Evolutionary conservation across 2,113 vertebrate species (phyloP).

Genomic region (Saccopteryx bilineata): DNA sequence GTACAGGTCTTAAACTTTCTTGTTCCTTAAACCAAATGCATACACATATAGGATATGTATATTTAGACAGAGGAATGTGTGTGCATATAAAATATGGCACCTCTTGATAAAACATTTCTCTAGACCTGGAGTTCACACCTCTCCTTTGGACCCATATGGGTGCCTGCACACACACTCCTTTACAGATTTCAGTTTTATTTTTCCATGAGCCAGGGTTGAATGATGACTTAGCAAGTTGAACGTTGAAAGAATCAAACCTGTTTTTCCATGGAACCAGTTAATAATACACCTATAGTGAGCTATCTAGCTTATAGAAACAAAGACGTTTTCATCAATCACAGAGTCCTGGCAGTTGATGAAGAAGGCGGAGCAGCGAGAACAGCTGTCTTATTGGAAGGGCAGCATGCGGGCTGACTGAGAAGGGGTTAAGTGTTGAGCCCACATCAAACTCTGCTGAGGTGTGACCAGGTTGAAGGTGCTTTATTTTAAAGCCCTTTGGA

Average conservation of each 20-base stretch:
- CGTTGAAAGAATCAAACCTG: slow-evolving; percentile 69
- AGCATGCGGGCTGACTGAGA: neutral
- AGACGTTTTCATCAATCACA: neutral
- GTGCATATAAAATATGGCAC: neutral
- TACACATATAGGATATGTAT: neutral
- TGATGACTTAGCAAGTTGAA: slow-evolving; percentile 62
- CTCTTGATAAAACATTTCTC: neutral
- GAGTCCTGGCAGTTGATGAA: neutral
- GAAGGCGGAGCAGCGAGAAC: neutral
- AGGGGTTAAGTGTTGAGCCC: neutral
- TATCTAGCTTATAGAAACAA: slow-evolving; percentile 35
- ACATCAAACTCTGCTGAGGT: neutral
- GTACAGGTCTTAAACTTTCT: neutral
- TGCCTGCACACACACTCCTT: neutral
- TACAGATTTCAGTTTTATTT: slow-evolving; percentile 20
- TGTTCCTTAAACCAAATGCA: neutral
- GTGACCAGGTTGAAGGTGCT: slow-evolving; percentile 36
- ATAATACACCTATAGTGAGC: slow-evolving; percentile 51
- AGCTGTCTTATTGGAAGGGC: neutral
- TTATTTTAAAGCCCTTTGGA: slow-evolving; percentile 51
- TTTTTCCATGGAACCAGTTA: slow-evolving; percentile 61
- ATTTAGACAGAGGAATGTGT: neutral
- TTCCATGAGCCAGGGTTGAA: neutral
- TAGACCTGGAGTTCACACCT: neutral
- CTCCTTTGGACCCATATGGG: neutral